Percentiles rank a stretch among this genome's conserved stretches.
These are phyloP conservation scores for Heliconius hermathena DNA, from an alignment of 1,140 invertebrate species.

Conservation along the genomic window DNA sequence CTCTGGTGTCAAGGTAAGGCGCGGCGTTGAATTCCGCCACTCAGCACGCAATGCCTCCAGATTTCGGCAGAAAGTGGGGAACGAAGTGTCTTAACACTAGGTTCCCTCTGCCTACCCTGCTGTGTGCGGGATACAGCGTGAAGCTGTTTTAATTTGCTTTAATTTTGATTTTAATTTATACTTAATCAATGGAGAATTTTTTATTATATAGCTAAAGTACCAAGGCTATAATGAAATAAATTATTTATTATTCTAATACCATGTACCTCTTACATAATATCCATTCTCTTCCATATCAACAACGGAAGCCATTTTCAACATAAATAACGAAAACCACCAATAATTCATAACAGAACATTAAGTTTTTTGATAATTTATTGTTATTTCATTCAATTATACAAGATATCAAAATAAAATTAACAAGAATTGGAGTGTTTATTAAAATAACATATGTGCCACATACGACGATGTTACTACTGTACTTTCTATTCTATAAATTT, in stretches of 20 bases:
- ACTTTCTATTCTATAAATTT: background rate
- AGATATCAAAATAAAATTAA: constrained; percentile 10
- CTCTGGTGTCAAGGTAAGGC: too few species aligned
- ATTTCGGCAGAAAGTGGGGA: too few species aligned
- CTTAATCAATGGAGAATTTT: too few species aligned
- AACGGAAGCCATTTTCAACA: background rate
- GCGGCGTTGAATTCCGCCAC: too few species aligned
- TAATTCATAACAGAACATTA: background rate
- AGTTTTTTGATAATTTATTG: background rate
- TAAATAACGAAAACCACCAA: background rate
- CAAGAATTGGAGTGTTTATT: background rate
- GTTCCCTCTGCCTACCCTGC: too few species aligned
- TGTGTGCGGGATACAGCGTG: too few species aligned
- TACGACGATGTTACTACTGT: background rate
- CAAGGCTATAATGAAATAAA: background rate
- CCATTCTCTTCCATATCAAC: background rate
- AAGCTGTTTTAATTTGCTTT: too few species aligned
- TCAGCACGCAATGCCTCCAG: too few species aligned
- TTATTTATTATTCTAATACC: background rate
- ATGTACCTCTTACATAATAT: background rate
- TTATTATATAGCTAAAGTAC: background rate
- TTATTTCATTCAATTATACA: background rate
- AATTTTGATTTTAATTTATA: too few species aligned
- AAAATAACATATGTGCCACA: constrained; percentile 1
- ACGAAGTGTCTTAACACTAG: too few species aligned